Base-by-base conservation (phyloP, 2,888 invertebrate species). In the Seladonia tumulorum region DNA sequence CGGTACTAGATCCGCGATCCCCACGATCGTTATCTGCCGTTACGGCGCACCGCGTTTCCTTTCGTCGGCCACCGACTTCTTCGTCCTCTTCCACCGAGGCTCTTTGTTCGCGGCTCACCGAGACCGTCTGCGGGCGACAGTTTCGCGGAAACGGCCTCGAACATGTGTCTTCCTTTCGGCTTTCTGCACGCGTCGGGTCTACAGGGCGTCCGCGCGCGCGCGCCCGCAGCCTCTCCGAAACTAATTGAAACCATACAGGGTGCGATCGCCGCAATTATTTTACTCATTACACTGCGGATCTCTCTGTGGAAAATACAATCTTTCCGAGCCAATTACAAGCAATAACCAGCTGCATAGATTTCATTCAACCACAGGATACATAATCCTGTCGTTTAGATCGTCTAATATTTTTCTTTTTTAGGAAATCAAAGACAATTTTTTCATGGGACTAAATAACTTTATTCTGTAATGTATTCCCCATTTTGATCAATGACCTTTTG, bases 1-100 rank as follows among this genome's bases (percentile, higher is more conserved):
- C 87, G 81, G 87, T 86, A 89, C 87, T 90, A 87, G 87, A 87
- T 90, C 82, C 86, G 82, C 87, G 86, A 90, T 88, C 85, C 87
- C 80, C 85, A 82, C 84, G 87, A 88, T 81, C 87, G 74, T 90
- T 90, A 90, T 90, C 91, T 76, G 80, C 86, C 76, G 76, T 82
- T 84, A 88, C 87, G 77, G 82, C 79, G 85, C 80, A 71, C 83
- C 81, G 85, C 85, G 90, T 91, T 91, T 91, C 86, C 91, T 88
- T 87, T 91, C 88, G 85, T 87, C 85, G 70, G 79, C 75, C 80
- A 79, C 81, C 79, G 84, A 72, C 82, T 81, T 79, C 81, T 76
- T 60, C 79, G 85, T 82, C 76, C 79, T 79, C 79, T 57, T 82
- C 70, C 81, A 35, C 47, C 53, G 49, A 72, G 70, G 63, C 78